phyloP scores from a whole-genome alignment of 2,888 invertebrate species.

The Bhutanitis thaidina region DNA sequence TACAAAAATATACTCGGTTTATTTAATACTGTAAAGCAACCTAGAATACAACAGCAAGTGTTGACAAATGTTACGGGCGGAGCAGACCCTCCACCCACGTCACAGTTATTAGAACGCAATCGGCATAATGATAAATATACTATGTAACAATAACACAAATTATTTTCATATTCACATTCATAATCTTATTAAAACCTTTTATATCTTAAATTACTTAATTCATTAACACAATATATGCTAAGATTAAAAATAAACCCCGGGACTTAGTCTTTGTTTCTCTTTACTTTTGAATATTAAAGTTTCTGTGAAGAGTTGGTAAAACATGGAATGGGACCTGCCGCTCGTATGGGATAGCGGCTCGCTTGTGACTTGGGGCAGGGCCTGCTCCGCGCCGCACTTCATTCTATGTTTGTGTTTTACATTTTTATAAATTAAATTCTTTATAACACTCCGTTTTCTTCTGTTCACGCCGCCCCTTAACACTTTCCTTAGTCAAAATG shows the following conservation, averaged over 20 bases:
- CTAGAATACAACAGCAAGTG: slow-evolving; percentile 5
- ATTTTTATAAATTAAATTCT: slow-evolving; percentile 47
- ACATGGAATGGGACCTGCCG: too few relatives aligned
- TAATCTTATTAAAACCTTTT: too few relatives aligned
- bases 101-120: not conserved
- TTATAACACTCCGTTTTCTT: slow-evolving; percentile 39
- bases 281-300: too few relatives aligned
- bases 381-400: not conserved
- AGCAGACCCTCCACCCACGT: not conserved
- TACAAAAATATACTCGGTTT: slow-evolving; percentile 8
- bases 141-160: too few relatives aligned
- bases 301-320: too few relatives aligned
- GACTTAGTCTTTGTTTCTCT: too few relatives aligned
- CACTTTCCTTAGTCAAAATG: not conserved
- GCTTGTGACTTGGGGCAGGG: not conserved
- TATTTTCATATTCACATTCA: too few relatives aligned
- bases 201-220: too few relatives aligned
- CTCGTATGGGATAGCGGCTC: too few relatives aligned
- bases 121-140: too few relatives aligned
- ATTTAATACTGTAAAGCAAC: slow-evolving; percentile 11
- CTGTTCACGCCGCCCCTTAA: slow-evolving; percentile 19
- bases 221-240: too few relatives aligned
- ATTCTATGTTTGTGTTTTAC: slow-evolving; percentile 25
- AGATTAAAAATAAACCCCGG: too few relatives aligned
- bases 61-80: slow-evolving; percentile 6